Conservation (phyloP, 2,888 invertebrate genomes). For the Caenorhabditis sp. region DNA sequence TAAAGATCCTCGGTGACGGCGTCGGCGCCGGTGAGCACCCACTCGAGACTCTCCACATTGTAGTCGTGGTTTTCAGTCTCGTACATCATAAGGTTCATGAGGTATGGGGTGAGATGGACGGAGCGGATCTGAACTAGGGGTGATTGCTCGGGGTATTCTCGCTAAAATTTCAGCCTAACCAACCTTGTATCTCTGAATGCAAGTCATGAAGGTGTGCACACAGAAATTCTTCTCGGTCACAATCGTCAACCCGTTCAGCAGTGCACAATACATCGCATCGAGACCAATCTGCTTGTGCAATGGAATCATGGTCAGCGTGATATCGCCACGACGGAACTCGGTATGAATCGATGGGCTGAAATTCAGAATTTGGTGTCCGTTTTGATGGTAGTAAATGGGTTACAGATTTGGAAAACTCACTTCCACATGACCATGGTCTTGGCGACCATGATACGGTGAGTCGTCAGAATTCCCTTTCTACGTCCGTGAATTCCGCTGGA, state of each 20-base stretch:
- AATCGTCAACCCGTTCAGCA: constrained; percentile 57
- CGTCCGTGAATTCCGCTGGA: constrained; percentile 69
- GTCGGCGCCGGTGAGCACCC: constrained; percentile 62
- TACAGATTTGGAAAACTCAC: constrained; percentile 30
- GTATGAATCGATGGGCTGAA: constrained; percentile 49
- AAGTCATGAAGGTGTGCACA: constrained; percentile 63
- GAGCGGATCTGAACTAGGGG: constrained; percentile 52
- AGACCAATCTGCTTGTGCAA: constrained; percentile 64
- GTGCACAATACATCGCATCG: constrained; percentile 50
- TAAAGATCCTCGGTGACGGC: constrained; percentile 57
- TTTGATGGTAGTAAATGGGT: neutral
- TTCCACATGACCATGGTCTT: constrained; percentile 64
- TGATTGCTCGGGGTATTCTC: neutral
- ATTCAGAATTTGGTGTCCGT: neutral
- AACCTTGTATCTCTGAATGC: constrained; percentile 62
- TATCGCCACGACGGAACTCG: constrained; percentile 48
- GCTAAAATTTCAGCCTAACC: neutral
- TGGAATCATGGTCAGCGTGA: constrained; percentile 63
- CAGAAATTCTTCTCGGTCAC: constrained; percentile 61
- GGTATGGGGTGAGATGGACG: constrained; percentile 57
- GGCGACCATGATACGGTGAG: constrained; percentile 58
- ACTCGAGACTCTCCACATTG: constrained; percentile 46
- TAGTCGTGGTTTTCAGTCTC: constrained; percentile 60
- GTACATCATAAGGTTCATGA: constrained; percentile 63
- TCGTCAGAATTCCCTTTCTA: constrained; percentile 62